A percentile compares a stretch with the other conserved stretches of the same genome.
These are phyloP conservation scores for Beroe ovata DNA, from an alignment of 37 sponge, comb jelly and placozoan genomes.

Conservation along the genomic window DNA sequence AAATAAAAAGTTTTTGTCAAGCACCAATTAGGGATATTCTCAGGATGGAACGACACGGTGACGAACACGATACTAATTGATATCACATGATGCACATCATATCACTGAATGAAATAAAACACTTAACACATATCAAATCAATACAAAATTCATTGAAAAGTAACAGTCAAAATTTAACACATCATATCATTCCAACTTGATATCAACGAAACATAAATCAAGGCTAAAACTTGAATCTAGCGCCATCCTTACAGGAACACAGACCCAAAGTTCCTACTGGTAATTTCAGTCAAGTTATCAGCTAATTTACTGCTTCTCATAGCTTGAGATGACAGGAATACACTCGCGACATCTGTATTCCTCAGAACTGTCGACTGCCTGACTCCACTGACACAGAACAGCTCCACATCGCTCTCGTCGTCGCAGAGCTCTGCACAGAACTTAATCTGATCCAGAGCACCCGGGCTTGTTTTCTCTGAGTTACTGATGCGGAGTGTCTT, in stretches of 20 bases:
- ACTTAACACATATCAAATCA: too few species aligned
- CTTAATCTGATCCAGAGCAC: conserved; percentile 34
- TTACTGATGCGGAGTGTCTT: background rate
- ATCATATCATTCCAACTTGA: too few species aligned
- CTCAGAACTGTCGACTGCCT: conserved; percentile 4
- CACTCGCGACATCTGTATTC: background rate
- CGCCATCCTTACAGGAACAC: conserved; percentile 41
- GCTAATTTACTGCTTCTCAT: conserved; percentile 41
- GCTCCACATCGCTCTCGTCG: background rate
- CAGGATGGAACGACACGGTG: too few species aligned
- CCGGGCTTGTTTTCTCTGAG: background rate
- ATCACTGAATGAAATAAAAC: too few species aligned
- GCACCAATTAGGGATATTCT: too few species aligned
- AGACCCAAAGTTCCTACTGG: conserved; percentile 48
- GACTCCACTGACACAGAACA: conserved; percentile 7
- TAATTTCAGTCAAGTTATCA: conserved; percentile 26
- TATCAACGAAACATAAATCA: too few species aligned
- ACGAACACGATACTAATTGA: too few species aligned
- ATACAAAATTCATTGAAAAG: too few species aligned
- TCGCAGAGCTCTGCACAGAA: background rate
- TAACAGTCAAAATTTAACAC: too few species aligned
- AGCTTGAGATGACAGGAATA: conserved; percentile 31
- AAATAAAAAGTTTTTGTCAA: too few species aligned
- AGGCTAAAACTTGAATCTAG: too few species aligned
- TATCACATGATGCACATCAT: too few species aligned